Evolutionary conservation across 2,113 vertebrate species (phyloP).

Genomic region (Riparia riparia): DNA sequence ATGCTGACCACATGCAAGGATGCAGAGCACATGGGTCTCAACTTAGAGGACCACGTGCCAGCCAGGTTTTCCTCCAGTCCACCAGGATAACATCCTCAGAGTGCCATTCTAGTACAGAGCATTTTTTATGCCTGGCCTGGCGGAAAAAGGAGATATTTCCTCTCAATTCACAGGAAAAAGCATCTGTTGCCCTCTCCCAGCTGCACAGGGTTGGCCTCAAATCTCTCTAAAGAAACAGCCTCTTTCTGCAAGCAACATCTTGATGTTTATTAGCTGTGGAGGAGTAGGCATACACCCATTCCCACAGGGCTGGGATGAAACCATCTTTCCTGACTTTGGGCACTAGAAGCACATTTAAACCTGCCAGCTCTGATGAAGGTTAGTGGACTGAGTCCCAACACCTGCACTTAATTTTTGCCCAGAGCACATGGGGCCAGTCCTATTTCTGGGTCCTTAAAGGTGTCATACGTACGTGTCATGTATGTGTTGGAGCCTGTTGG

Average conservation of each 20-base stretch:
- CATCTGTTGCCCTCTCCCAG: neutral
- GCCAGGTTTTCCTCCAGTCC: neutral
- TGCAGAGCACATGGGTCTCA: neutral
- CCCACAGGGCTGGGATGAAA: neutral
- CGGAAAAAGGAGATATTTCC: neutral
- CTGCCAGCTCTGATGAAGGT: neutral
- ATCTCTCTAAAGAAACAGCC: neutral
- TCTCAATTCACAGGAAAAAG: neutral
- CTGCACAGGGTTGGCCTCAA: neutral
- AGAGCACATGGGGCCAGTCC: neutral
- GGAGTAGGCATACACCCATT: neutral
- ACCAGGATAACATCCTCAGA: neutral
- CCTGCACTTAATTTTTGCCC: neutral
- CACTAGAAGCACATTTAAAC: neutral
- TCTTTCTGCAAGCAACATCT: neutral
- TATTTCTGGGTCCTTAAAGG: neutral
- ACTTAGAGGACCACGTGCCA: fast-evolving
- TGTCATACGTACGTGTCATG: fast-evolving
- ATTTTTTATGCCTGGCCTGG: neutral
- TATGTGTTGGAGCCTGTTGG: fast-evolving
- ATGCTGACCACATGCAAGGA: neutral
- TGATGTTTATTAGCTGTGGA: neutral
- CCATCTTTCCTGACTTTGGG: neutral
- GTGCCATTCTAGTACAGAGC: neutral
- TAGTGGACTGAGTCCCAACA: neutral